phyloP scores from a whole-genome alignment of 2,113 vertebrate genomes.

The Sinocyclocheilus anshuiensis region DNA sequence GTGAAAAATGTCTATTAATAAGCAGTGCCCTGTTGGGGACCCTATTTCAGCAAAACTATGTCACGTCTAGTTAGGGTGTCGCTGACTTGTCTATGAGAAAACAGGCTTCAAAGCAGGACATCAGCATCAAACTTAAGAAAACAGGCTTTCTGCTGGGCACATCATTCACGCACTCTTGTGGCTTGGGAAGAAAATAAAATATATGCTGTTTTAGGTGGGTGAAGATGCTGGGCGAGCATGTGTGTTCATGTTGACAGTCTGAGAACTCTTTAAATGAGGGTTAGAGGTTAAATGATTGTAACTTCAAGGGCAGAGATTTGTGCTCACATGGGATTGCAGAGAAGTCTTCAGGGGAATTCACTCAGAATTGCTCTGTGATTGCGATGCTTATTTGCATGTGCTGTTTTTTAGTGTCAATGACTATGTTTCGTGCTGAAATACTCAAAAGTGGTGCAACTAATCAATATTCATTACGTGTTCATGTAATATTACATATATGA shows the following conservation, averaged over 20 bases:
- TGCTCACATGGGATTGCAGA: neutral
- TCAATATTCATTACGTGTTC: too few relatives aligned
- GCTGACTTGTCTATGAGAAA: slow-evolving; percentile 50
- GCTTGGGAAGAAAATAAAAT: slow-evolving; percentile 24
- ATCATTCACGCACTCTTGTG: slow-evolving; percentile 48
- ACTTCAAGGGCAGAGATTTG: slow-evolving; percentile 23
- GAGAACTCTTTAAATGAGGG: slow-evolving; percentile 19
- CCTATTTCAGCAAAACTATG: slow-evolving; percentile 50
- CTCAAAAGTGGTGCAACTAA: neutral
- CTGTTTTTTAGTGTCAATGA: neutral
- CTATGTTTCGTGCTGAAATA: neutral
- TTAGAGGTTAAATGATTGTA: slow-evolving; percentile 28
- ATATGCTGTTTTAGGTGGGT: neutral
- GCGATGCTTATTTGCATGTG: neutral
- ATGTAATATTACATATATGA: too few relatives aligned
- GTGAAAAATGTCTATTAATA: slow-evolving; percentile 53
- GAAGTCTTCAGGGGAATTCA: neutral
- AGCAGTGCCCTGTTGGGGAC: slow-evolving; percentile 44
- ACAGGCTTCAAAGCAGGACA: slow-evolving; percentile 62
- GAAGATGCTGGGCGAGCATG: neutral
- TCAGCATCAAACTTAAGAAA: slow-evolving; percentile 61
- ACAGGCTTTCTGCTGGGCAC: slow-evolving; percentile 53
- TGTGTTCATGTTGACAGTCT: slow-evolving; percentile 19
- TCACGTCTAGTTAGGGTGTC: slow-evolving; percentile 54
- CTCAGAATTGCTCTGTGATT: neutral